Base-by-base conservation (phyloP, 1,140 invertebrate species). In the Pseudomyrmex gracilis region DNA sequence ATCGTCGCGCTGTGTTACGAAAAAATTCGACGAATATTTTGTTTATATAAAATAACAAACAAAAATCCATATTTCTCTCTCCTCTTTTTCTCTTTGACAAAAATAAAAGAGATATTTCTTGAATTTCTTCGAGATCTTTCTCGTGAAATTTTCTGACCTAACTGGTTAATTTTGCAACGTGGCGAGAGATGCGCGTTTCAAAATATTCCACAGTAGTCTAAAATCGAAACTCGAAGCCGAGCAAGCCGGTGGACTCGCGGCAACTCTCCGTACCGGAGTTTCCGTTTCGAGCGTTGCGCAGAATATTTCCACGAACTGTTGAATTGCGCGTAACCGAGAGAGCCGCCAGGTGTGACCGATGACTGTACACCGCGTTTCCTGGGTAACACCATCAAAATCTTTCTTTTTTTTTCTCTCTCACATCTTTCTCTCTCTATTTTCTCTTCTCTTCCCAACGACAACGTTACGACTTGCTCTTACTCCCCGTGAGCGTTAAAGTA, bases 381-480 rank as follows among this genome's bases (percentile, higher is more conserved):
- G 13, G 10, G 51, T 68, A 78, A 73, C 10, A 55, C 51, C 64
- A 64, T 58, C 77, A 43, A 85, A 85, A 85, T 85, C 60, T 24
- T 58, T 70, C 15, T 71, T 20, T 17, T 51, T 55, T 53, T 73
- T n/a, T 73, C 20, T 83, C 57, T 68, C 20, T 82, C 43, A n/a
- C 15, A 13, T 15, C 47, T 10, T 70, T 10, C n/a, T 22, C 17
- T 20, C 8, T 15, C 5, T 22, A 43, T 70, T 51, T 24, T 15
- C 34, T 55, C 17, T 68, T 10, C 15, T 67, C n/a, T 60, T 53
- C 10, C 57, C 53, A 13, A 63, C 51, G 34, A 55, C 63, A 20
- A 34, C 47, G 71, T 86, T 88, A 86, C 80, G 55, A 34, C 34
- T 85, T 73, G 71, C 49, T 84, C 68, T 85, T 83, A 80, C 34